Conservation (phyloP, 2,113 vertebrate species). For the Campylomormyrus tamandua region DNA sequence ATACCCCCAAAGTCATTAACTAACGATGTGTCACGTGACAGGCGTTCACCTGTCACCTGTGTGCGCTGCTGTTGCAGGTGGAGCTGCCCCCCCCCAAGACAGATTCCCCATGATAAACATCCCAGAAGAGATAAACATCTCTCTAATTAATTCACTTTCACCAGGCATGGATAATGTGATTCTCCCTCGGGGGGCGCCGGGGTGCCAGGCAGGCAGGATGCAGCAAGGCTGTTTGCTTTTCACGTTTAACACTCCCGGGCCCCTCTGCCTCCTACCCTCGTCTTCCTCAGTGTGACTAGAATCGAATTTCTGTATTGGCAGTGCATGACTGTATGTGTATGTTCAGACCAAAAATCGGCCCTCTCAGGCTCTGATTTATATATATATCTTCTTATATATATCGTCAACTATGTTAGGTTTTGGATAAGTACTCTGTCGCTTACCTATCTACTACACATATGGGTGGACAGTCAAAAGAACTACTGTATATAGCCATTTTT, state of each 20-base stretch:
- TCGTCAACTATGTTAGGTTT: neutral
- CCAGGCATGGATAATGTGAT: neutral
- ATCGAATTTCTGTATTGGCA: neutral
- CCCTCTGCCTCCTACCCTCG: neutral
- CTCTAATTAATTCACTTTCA: conserved; percentile 6
- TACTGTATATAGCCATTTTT: neutral
- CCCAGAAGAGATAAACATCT: neutral
- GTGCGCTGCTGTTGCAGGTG: too few relatives aligned
- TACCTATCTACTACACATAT: neutral
- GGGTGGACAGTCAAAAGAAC: neutral
- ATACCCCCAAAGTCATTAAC: neutral
- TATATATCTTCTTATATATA: neutral
- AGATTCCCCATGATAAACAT: conserved; percentile 6
- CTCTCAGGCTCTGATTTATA: neutral
- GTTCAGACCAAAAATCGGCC: neutral
- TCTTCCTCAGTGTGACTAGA: neutral
- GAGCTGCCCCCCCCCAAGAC: neutral
- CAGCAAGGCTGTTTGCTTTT: neutral
- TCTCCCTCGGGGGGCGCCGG: neutral
- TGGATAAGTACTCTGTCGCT: neutral
- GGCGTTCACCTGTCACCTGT: neutral
- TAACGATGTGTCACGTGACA: neutral
- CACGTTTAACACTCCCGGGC: neutral
- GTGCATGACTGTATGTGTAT: neutral
- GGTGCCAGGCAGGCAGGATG: neutral